Conservation (phyloP, 1,140 invertebrate species). For the Sarcophaga bullata region DNA sequence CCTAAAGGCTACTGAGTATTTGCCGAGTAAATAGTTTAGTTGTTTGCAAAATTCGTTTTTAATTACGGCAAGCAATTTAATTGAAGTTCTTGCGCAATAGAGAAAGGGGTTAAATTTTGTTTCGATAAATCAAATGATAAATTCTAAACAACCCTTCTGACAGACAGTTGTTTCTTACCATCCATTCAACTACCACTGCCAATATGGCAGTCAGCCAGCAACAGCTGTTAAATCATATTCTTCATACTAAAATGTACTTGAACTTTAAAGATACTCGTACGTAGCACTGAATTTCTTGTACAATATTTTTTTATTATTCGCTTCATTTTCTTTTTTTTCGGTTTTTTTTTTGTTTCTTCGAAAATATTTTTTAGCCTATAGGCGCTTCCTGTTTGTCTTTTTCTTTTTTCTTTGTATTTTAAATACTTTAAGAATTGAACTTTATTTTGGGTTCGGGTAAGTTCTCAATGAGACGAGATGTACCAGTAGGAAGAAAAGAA, state of each 20-base stretch:
- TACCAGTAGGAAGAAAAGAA: conserved; percentile 5
- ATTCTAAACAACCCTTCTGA: neutral
- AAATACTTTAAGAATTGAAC: conserved; percentile 17
- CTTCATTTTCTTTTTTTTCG: too few species aligned
- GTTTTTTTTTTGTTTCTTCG: too few species aligned
- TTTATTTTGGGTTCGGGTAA: neutral
- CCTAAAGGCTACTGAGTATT: too few species aligned
- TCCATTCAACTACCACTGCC: neutral
- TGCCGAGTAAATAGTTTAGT: neutral
- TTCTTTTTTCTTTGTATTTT: too few species aligned
- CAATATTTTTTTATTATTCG: too few species aligned
- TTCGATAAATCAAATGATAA: neutral
- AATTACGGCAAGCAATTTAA: neutral
- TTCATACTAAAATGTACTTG: neutral
- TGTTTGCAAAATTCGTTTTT: neutral
- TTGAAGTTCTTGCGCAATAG: conserved; percentile 11
- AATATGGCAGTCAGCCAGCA: neutral
- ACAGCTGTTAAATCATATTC: conserved; percentile 16
- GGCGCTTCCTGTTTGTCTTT: conserved; percentile 43
- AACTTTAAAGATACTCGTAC: too few species aligned
- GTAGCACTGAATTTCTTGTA: too few species aligned
- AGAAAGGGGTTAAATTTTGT: neutral
- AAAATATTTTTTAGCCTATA: conserved; percentile 37
- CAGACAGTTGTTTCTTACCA: neutral
- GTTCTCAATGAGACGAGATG: neutral